These are phyloP conservation scores for Aphelinus certus DNA, from an alignment of 1,140 invertebrate species.

Conservation along the genomic window DNA sequence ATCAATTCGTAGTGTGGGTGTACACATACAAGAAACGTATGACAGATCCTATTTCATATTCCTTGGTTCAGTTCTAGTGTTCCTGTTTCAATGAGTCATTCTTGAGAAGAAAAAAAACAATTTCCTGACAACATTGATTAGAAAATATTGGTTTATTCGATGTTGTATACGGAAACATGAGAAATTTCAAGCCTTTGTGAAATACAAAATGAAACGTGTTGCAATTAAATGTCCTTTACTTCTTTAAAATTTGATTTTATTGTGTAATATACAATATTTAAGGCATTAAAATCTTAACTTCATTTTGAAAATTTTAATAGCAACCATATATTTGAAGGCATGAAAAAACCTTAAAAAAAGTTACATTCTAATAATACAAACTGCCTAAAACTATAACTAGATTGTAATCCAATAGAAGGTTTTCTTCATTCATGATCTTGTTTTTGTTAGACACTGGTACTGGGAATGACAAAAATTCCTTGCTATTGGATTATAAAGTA, in stretches of 20 bases:
- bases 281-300: slow-evolving; percentile 20
- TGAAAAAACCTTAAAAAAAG: slow-evolving; percentile 19
- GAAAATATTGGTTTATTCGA: too few relatives aligned
- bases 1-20: not conserved
- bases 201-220: too few relatives aligned
- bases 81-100: not conserved
- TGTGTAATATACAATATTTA: not conserved
- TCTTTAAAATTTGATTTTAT: slow-evolving; percentile 7
- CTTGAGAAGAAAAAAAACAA: too few relatives aligned
- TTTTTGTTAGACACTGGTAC: not conserved
- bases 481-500: slow-evolving; percentile 18
- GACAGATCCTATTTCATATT: slow-evolving; percentile 18
- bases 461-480: not conserved
- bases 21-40: not conserved
- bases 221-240: not conserved
- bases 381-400: not conserved
- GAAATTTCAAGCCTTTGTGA: too few relatives aligned
- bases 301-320: slow-evolving; percentile 17
- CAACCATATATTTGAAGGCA: not conserved
- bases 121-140: too few relatives aligned
- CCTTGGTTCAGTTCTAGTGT: slow-evolving; percentile 7
- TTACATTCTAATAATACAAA: slow-evolving; percentile 5
- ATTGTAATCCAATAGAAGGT: slow-evolving; percentile 22
- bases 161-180: too few relatives aligned
- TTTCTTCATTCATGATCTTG: not conserved